Evolutionary conservation across 2,797 vertebrate genomes (phyloP), one percentile per base, ranked within the genome.

Genomic region (Astyanax mexicanus): DNA sequence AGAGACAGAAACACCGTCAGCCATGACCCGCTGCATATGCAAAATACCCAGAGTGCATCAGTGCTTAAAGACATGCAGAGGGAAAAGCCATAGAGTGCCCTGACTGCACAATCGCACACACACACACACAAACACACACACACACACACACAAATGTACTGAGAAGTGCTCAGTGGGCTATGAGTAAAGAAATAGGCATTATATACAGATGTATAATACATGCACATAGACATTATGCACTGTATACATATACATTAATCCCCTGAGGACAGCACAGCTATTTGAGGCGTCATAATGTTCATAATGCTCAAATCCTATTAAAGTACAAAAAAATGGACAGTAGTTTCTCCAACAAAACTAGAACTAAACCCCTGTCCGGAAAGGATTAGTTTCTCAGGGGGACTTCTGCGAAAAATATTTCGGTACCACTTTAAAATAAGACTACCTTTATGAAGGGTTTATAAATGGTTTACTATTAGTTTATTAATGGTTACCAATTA

Each of bases 1-100:
- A 37, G 35, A 52, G 71, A 73, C n/a, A 62, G 58, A 38, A 44
- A 57, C 19, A 57, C 42, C 7, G n/a, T 40, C 19, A 44, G 64
- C 37, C 37, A 17, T n/a, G 4, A 65, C 29, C n/a, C 38, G 40
- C 6, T 55, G 29, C n/a, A 69, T 54, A 54, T 38, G 19, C 49
- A 69, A 19, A 52, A 8, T 27, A 54, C 49, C 7, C 49, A 68
- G 5, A 9, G 32, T 25, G 51, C 35, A 54, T 17, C 49, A 10
- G 35, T 4, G 49, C 49, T 27, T 35, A 21, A 40, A 54, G 35
- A 8, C 6, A 38, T 10, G 9, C 35, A n/a, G n/a, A 37, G 35
- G 4, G 38, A 49, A 19, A 19, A 38, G 11, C 12, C 15, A 54
- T 9, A 38, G 45, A 29, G 37, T 35, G 49, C 6, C 49, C 27